These are phyloP conservation scores for Odontocolon sp. DNA, from an alignment of 2,888 invertebrate genomes.

Conservation along the genomic window DNA sequence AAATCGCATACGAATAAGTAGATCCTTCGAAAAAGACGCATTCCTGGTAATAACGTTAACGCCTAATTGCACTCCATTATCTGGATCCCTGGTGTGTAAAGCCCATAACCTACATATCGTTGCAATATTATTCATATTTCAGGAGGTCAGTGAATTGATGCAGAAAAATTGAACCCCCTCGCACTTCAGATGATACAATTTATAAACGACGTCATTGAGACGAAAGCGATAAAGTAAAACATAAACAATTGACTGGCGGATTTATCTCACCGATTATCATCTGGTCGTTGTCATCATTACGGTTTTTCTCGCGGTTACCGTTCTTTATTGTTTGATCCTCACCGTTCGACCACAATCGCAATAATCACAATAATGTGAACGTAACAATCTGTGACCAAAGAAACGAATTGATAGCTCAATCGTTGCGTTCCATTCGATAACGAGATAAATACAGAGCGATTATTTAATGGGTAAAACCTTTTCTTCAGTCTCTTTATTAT, in stretches of 20 bases:
- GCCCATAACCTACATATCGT: conserved; percentile 65
- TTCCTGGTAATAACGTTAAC: not conserved
- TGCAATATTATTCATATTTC: conserved; percentile 68
- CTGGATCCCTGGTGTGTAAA: conserved; percentile 69
- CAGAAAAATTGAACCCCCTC: not conserved
- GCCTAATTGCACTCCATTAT: conserved; percentile 65
- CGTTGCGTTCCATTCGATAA: not conserved
- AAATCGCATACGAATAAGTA: not conserved
- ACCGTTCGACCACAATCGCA: conserved; percentile 59
- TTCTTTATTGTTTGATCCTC: conserved; percentile 69
- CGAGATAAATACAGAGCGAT: not conserved
- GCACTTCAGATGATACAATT: not conserved
- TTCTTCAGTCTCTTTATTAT: not conserved
- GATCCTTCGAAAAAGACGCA: too few species aligned
- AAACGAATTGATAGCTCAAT: not conserved
- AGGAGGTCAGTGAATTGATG: conserved; percentile 1
- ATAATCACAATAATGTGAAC: conserved; percentile 51
- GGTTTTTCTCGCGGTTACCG: conserved; percentile 67
- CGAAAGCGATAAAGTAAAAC: not conserved
- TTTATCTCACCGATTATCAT: conserved; percentile 11
- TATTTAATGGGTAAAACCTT: not conserved
- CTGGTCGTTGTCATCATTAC: conserved; percentile 65
- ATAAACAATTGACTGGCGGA: not conserved
- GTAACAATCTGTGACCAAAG: conserved; percentile 15
- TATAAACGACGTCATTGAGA: not conserved